A percentile compares a stretch with the other conserved stretches of the same genome.
Conservation (phyloP, 2,113 vertebrate species). For the Ochotona curzoniae region DNA sequence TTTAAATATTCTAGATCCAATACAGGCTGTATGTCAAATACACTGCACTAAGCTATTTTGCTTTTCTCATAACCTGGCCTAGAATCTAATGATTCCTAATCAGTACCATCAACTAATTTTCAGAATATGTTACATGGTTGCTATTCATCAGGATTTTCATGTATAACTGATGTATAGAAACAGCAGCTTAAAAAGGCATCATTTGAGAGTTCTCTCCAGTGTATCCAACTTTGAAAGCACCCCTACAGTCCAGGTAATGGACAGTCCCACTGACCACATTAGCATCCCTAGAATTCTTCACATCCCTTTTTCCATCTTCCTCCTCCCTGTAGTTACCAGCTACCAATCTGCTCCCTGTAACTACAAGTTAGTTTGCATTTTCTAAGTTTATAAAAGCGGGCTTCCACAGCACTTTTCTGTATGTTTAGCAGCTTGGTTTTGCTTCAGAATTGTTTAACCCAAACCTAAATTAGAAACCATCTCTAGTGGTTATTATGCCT, state of each 20-base stretch:
- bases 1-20: background rate
- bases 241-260: background rate
- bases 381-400: background rate
- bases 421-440: background rate
- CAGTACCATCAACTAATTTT: background rate
- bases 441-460: background rate
- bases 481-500: background rate
- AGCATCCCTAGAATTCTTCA: background rate
- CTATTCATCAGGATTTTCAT: background rate
- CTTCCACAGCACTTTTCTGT: background rate
- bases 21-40: background rate
- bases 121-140: background rate
- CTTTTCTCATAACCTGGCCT: background rate
- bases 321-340: background rate
- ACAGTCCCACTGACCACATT: background rate
- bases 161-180: background rate
- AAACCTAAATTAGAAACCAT: background rate
- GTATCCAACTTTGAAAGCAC: background rate
- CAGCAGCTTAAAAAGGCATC: background rate
- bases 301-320: background rate
- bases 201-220: background rate
- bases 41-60: background rate
- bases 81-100: background rate
- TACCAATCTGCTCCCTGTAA: background rate
- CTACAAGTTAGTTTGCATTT: background rate